Evolutionary conservation across 2,888 invertebrate genomes (phyloP), one percentile per base, ranked within the genome.

Genomic region (Brenthis ino): DNA sequence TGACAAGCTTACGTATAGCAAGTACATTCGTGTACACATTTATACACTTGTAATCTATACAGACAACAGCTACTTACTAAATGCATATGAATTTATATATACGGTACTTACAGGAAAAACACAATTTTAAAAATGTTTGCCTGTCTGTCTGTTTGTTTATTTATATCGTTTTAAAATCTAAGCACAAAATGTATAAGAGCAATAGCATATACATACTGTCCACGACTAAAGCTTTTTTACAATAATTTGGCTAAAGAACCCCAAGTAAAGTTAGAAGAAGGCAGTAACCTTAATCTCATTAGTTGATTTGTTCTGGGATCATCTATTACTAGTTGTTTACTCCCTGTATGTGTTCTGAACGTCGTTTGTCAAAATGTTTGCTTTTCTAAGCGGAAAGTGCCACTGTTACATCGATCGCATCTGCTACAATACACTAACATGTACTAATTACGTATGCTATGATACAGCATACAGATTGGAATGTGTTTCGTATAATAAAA

Each of bases 381-480:
- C 43, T 11, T 24, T 51, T 24, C 57, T 37, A 37, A 57, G 57
- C 57, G 65, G 65, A 65, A 65, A 57, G 37, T 65, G 51, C 65
- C 65, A 48, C 57, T 65, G 65, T 37, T 51, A 51, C 50, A 24
- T 57, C 51, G 48, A 65, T 53, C 57, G 51, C 57, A 65, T 65
- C 57, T 57, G 57, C 43, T 65, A 8, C n/a, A 37, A 57, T 53
- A 48, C 20, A 65, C 43, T 50, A 65, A n/a, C 48, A 24, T 57
- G 37, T 57, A 48, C 14, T n/a, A 56, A 64, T 64, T 20, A 16
- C n/a, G 14, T 16, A 13, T 57, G n/a, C 8, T 24, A 54, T 54
- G 24, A 24, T 54, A 11, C 13, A 13, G 28, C 3, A 3, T 24
- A 13, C 14, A 3, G 54, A 20, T 54, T 12, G 20, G 8, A 5